Percentiles rank a stretch among this genome's conserved stretches.
Conservation (phyloP, 2,797 vertebrate species). For the Helostoma temminkii region DNA sequence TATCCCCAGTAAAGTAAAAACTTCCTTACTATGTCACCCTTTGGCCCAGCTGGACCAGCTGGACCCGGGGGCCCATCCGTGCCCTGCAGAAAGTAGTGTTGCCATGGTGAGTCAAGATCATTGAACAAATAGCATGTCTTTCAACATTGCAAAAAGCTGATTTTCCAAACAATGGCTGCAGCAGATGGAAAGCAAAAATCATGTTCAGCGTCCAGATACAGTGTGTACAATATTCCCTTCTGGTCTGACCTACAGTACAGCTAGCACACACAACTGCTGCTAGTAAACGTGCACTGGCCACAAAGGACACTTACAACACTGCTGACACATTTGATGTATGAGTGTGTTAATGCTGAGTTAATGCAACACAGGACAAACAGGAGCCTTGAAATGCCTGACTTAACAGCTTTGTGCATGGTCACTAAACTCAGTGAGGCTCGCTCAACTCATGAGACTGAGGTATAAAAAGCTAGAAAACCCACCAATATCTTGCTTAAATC, state of each 20-base stretch:
- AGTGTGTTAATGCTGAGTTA: constrained; percentile 86
- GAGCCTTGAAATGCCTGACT: constrained; percentile 56
- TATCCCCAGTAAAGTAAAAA: neutral
- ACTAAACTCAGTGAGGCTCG: constrained; percentile 13
- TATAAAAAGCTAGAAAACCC: constrained; percentile 13
- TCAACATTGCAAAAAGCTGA: constrained; percentile 20
- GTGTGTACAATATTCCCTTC: constrained; percentile 32
- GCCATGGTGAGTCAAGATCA: constrained; percentile 45
- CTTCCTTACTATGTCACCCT: constrained; percentile 94
- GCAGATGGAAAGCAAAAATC: constrained; percentile 37
- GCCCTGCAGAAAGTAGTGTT: constrained; percentile 83
- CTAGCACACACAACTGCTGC: constrained; percentile 54
- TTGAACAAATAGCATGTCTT: neutral
- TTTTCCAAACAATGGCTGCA: constrained; percentile 14
- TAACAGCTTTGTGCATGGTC: constrained; percentile 19
- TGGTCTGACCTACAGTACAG: constrained; percentile 52
- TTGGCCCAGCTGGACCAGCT: constrained; percentile 95
- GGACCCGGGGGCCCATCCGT: constrained; percentile 92
- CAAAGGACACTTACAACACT: constrained; percentile 65
- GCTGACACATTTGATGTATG: constrained; percentile 83
- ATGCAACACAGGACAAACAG: constrained; percentile 78
- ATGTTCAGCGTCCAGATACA: constrained; percentile 21
- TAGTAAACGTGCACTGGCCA: constrained; percentile 75
- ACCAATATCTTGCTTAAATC: neutral
- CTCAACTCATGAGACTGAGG: constrained; percentile 2